Evolutionary conservation across 2,888 invertebrate genomes (phyloP).

Genomic region (Phyllotreta cruciferae): DNA sequence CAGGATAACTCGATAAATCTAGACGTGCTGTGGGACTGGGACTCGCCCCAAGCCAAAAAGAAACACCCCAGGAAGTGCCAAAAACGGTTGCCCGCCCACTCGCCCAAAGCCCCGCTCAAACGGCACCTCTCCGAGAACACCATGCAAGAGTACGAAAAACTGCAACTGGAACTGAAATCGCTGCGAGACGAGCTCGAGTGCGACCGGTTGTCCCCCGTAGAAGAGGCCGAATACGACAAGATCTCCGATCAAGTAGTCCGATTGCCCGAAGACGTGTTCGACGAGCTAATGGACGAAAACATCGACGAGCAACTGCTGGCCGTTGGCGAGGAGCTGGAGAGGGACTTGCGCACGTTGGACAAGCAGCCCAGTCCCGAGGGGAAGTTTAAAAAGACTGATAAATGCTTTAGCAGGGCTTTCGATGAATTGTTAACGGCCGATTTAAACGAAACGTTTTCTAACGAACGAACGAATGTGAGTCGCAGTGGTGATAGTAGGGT

Average conservation of each 20-base stretch:
- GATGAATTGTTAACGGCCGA: slow-evolving; percentile 26
- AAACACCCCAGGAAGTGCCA: slow-evolving; percentile 39
- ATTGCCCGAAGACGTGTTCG: slow-evolving; percentile 31
- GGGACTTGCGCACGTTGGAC: slow-evolving; percentile 31
- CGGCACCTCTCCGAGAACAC: slow-evolving; percentile 49
- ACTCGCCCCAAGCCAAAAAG: slow-evolving; percentile 53
- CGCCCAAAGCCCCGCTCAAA: slow-evolving; percentile 53
- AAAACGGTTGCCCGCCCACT: slow-evolving; percentile 42
- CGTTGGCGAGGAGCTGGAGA: slow-evolving; percentile 55
- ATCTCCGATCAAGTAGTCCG: slow-evolving; percentile 20
- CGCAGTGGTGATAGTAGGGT: slow-evolving; percentile 38
- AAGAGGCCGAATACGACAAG: slow-evolving; percentile 48
- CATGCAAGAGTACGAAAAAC: slow-evolving; percentile 53
- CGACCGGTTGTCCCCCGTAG: slow-evolving; percentile 47
- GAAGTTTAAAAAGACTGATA: slow-evolving; percentile 17
- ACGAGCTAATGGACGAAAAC: slow-evolving; percentile 55
- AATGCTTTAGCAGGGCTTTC: slow-evolving; percentile 30
- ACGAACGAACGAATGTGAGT: slow-evolving; percentile 5
- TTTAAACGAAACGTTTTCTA: slow-evolving; percentile 21
- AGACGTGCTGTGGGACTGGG: slow-evolving; percentile 64
- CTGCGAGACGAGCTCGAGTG: slow-evolving; percentile 51
- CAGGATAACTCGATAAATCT: slow-evolving; percentile 39
- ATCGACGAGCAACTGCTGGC: slow-evolving; percentile 55
- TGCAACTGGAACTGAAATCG: slow-evolving; percentile 53
- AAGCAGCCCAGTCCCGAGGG: not conserved